phyloP scores from a whole-genome alignment of 2,113 vertebrate genomes.

The Poecilia latipinna region DNA sequence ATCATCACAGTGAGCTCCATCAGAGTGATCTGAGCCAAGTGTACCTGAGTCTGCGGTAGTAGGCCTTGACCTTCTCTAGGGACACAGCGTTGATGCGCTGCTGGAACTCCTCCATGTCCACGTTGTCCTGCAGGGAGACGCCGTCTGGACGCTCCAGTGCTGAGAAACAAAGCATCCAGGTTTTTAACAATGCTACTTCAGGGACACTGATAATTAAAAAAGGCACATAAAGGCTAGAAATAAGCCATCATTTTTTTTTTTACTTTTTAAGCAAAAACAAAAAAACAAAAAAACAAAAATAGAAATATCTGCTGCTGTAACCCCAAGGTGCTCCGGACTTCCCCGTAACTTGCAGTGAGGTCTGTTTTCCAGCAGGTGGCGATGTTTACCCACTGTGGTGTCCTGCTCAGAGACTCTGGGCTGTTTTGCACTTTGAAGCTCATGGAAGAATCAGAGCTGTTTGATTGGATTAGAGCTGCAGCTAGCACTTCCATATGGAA shows the following conservation, averaged over 20 bases:
- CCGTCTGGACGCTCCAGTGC: slow-evolving; percentile 89
- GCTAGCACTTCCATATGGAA: slow-evolving; percentile 38
- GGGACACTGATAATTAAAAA: no score
- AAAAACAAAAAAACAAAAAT: not conserved
- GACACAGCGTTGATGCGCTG: slow-evolving; percentile 91
- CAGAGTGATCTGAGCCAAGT: not conserved
- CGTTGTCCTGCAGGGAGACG: slow-evolving; percentile 76
- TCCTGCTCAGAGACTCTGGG: not conserved
- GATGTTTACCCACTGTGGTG: slow-evolving; percentile 23
- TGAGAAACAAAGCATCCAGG: slow-evolving; percentile 59
- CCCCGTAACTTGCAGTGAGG: not conserved
- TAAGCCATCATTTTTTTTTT: not conserved
- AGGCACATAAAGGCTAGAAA: not conserved
- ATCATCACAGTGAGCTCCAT: not conserved
- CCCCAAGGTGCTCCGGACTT: not conserved
- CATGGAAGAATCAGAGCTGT: slow-evolving; percentile 4
- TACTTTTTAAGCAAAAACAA: not conserved
- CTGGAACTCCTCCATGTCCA: slow-evolving; percentile 86
- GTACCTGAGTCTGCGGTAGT: slow-evolving; percentile 97
- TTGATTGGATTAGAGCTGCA: slow-evolving; percentile 29
- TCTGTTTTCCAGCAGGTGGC: slow-evolving; percentile 56
- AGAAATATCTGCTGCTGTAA: slow-evolving; percentile 5
- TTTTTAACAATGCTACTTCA: not conserved
- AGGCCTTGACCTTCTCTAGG: slow-evolving; percentile 93
- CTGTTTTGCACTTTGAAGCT: slow-evolving; percentile 6